phyloP scores from a whole-genome alignment of 1,140 invertebrate species.

The Ceratitis capitata region DNA sequence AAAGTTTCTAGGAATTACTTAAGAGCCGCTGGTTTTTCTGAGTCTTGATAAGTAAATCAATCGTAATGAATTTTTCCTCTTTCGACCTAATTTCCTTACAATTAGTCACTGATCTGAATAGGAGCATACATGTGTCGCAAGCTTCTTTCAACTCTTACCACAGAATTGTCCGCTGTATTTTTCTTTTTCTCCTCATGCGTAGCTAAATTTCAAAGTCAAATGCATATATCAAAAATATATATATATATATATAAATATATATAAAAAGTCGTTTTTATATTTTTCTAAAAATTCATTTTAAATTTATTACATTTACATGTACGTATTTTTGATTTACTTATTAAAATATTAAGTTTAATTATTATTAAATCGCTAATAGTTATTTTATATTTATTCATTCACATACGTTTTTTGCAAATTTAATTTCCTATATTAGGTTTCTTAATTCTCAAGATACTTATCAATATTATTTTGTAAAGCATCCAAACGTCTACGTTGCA shows the following conservation, averaged over 20 bases:
- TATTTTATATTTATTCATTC: not conserved
- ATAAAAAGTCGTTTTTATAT: not conserved
- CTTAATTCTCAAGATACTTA: not conserved
- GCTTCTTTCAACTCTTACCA: too few relatives aligned
- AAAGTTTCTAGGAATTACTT: too few relatives aligned
- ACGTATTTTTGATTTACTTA: conserved; percentile 35
- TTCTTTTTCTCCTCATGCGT: too few relatives aligned
- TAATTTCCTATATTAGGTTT: not conserved
- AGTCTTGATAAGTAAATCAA: too few relatives aligned
- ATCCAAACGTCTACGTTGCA: not conserved
- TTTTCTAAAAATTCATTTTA: conserved; percentile 24
- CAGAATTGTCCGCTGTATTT: too few relatives aligned
- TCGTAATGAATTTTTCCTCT: too few relatives aligned
- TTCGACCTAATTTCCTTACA: too few relatives aligned
- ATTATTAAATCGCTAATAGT: conserved; percentile 16
- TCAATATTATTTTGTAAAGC: not conserved
- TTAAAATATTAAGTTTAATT: too few relatives aligned
- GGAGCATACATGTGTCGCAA: too few relatives aligned
- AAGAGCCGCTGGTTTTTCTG: too few relatives aligned
- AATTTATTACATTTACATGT: not conserved
- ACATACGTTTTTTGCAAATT: not conserved
- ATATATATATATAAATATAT: not conserved
- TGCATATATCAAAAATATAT: not conserved
- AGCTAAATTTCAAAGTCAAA: too few relatives aligned
- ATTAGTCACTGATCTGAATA: too few relatives aligned